phyloP scores from a whole-genome alignment of 2,797 vertebrate genomes.

The Danio aesculapii region DNA sequence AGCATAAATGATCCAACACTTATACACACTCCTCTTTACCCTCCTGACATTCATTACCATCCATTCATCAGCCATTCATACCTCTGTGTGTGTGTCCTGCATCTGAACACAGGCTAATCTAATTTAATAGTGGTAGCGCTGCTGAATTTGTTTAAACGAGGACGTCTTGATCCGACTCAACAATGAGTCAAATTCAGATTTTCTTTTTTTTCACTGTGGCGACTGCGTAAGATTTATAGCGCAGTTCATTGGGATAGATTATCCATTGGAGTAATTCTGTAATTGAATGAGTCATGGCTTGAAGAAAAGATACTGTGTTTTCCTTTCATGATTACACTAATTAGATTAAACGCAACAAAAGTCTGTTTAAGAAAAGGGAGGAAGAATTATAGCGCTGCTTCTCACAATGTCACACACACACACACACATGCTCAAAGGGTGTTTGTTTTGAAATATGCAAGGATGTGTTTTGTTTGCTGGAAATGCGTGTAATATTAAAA shows the following conservation, averaged over 20 bases:
- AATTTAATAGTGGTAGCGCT: slow-evolving; percentile 27
- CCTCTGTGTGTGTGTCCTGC: slow-evolving; percentile 38
- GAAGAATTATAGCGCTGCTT: not conserved
- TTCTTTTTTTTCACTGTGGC: not conserved
- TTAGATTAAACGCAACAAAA: slow-evolving; percentile 11
- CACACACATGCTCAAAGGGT: not conserved
- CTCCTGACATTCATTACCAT: slow-evolving; percentile 44
- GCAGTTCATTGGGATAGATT: slow-evolving; percentile 39
- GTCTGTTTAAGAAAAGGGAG: not conserved
- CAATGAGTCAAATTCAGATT: slow-evolving; percentile 21
- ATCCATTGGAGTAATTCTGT: slow-evolving; percentile 29
- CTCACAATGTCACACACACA: not conserved
- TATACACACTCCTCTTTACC: slow-evolving; percentile 72
- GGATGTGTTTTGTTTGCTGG: not conserved
- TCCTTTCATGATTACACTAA: slow-evolving; percentile 18
- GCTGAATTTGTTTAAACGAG: slow-evolving; percentile 34
- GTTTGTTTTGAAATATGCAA: slow-evolving; percentile 25
- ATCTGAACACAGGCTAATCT: slow-evolving; percentile 37
- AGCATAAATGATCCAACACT: slow-evolving; percentile 83
- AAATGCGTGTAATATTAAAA: no score
- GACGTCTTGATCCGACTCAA: slow-evolving; percentile 1
- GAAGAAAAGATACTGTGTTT: slow-evolving; percentile 31
- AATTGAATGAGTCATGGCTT: slow-evolving; percentile 35
- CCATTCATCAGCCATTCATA: slow-evolving; percentile 31
- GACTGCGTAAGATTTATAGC: slow-evolving; percentile 19